Base-by-base conservation (phyloP, 53 echinoderm and acorn worm species). In the Henricia sp. region DNA sequence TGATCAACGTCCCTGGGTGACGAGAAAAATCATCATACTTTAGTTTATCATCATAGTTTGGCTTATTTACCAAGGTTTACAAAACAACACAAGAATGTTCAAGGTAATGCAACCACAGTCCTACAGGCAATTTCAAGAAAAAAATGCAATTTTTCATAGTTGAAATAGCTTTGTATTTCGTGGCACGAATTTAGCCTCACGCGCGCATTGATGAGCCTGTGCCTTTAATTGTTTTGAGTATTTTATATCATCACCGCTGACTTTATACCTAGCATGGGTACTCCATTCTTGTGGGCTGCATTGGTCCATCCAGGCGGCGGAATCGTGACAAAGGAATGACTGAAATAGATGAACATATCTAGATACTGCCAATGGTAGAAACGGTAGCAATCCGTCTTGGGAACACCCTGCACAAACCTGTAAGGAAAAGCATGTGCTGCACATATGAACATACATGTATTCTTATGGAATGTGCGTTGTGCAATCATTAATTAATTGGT, bases 311-410 rank as follows among this genome's bases (percentile, higher is more conserved):
- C 67, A 1, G 96, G 94, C 2, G 97, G 97, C 41, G 97, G 97
- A 39, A 97, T 92, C 39, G 97, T 93, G 13, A 96, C 86, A 88
- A 96, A 94, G 67, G 94, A 70, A 57, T 96, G 97, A 71, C 97
- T 96, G 86, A 96, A 96, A 70, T 96, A 96, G 71, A 96, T 82
- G 56, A 94, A 96, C 64, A 84, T 87, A 66, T 96, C 97, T 67
- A 96, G 48, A 77, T 94, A 96, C 62, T 96, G 97, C 97, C 97
- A 96, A 71, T 96, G 97, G 80, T 94, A 92, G 70, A 73, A 93
- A 10, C 93, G 82, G 77, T 96, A 96, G 67, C 92, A 88, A 1
- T 90, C 77, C 19, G 66, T 88, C 68, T 83, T 92, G 21, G 92
- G 90, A 3, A 93, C 92, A n/a, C 94, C 94, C 67, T 97, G 94